Conservation (phyloP, 1,140 invertebrate species). For the Mizuhopecten yessoensis region DNA sequence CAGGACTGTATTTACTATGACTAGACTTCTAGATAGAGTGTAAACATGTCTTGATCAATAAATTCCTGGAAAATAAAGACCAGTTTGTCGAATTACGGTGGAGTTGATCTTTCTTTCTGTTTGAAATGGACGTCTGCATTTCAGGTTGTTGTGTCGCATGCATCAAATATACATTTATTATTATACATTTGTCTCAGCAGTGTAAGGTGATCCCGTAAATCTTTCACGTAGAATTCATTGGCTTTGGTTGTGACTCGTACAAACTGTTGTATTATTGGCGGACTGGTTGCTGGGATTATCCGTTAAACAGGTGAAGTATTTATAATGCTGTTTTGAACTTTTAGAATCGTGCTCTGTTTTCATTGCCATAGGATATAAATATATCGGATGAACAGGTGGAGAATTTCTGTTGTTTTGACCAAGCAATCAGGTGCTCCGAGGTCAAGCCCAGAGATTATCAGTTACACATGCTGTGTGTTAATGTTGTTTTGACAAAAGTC, state of each 20-base stretch:
- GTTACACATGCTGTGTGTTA: too few relatives aligned
- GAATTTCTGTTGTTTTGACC: too few relatives aligned
- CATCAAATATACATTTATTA: background rate
- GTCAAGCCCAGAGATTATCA: too few relatives aligned
- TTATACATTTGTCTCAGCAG: background rate
- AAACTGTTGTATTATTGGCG: too few relatives aligned
- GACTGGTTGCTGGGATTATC: too few relatives aligned
- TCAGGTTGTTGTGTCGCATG: background rate
- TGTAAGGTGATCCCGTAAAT: background rate
- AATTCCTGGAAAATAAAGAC: background rate
- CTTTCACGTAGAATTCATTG: background rate
- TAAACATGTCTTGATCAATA: conserved; percentile 17
- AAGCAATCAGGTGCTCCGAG: too few relatives aligned
- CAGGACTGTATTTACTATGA: background rate
- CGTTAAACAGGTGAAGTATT: too few relatives aligned
- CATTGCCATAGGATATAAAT: too few relatives aligned
- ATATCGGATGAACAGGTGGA: too few relatives aligned
- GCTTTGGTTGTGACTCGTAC: background rate
- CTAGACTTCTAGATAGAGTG: background rate
- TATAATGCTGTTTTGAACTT: too few relatives aligned
- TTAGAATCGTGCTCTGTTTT: too few relatives aligned
- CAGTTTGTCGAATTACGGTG: background rate
- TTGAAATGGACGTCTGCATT: background rate
- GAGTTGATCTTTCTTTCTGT: background rate
- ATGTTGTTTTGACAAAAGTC: too few relatives aligned